Evolutionary conservation across 2,113 vertebrate genomes (phyloP).

Genomic region (Rhabdomys dilectus): DNA sequence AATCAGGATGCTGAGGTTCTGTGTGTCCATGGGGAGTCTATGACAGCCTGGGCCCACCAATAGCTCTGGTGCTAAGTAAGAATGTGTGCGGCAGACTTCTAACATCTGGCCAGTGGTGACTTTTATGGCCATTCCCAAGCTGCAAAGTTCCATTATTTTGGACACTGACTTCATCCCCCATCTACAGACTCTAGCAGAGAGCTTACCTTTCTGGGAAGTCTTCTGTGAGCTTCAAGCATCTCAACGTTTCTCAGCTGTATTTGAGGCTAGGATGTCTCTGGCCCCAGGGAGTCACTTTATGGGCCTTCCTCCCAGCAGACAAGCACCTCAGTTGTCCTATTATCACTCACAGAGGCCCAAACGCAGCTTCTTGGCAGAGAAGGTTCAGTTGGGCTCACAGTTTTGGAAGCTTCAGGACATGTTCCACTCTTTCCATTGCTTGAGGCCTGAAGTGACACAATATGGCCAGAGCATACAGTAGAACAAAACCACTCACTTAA

Average conservation of each 20-base stretch:
- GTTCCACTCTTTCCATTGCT: accelerated
- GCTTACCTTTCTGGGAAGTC: not conserved
- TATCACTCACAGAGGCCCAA: not conserved
- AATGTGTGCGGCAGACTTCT: no score
- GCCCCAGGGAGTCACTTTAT: accelerated
- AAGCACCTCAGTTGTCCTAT: no score
- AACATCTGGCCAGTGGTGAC: not conserved
- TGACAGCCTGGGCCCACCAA: no score
- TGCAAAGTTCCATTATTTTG: not conserved
- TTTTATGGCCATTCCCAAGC: not conserved
- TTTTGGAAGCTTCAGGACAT: not conserved
- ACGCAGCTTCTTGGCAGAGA: not conserved
- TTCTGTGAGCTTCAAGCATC: not conserved
- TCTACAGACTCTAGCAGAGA: not conserved
- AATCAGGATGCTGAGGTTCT: not conserved
- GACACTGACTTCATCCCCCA: not conserved
- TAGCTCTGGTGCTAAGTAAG: not conserved
- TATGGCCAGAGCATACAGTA: not conserved
- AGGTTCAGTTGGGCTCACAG: not conserved
- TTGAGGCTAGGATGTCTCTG: not conserved
- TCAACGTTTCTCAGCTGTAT: not conserved
- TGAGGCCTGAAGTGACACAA: not conserved
- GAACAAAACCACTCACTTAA: not conserved
- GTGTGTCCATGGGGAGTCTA: not conserved
- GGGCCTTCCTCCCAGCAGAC: not conserved